These are phyloP conservation scores for Pollenia angustigena DNA, from an alignment of 2,888 invertebrate species.

Conservation along the genomic window DNA sequence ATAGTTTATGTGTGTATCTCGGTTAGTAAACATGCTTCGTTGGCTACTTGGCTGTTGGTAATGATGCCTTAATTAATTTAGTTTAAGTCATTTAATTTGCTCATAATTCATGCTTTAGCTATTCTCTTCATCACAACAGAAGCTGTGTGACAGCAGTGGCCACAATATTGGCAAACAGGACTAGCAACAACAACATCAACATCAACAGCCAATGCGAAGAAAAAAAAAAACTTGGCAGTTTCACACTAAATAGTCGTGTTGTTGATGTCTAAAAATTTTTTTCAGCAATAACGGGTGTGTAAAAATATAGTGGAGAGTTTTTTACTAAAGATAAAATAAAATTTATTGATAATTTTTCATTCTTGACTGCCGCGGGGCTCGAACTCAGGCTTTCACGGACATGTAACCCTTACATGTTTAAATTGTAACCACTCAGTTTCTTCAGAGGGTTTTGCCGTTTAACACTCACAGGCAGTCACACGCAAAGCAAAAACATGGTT, in stretches of 20 bases:
- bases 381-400: no score
- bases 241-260: no score
- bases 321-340: no score
- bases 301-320: neutral
- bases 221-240: neutral
- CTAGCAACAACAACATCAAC: neutral
- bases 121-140: neutral
- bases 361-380: no score
- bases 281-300: neutral
- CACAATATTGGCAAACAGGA: conserved; percentile 8
- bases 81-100: conserved; percentile 77
- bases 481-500: no score
- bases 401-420: no score
- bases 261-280: no score
- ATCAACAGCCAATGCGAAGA: neutral
- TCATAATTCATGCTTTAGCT: conserved; percentile 70
- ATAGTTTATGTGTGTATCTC: conserved; percentile 21
- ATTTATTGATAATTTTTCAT: no score
- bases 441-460: no score
- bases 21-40: conserved; percentile 56
- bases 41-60: conserved; percentile 71
- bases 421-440: no score
- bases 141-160: neutral
- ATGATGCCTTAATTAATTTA: conserved; percentile 81
- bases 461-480: no score